Evolutionary conservation across 2,888 invertebrate genomes (phyloP).

Genomic region (Pammene aurita): DNA sequence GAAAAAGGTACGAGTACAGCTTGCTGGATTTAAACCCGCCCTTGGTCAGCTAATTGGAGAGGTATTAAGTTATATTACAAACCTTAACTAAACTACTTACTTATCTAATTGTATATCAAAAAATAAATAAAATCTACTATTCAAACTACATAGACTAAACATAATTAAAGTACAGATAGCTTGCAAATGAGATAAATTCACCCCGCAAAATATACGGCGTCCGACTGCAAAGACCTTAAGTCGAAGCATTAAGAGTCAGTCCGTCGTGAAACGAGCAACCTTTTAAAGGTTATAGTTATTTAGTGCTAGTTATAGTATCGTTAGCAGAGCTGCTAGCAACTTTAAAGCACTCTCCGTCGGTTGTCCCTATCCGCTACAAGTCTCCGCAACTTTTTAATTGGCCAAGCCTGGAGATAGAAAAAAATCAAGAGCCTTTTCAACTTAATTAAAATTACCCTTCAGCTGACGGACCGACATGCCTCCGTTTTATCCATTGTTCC

Average conservation of each 20-base stretch:
- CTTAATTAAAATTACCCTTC: slow-evolving; percentile 77
- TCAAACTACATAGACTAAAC: background rate
- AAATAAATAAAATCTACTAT: no score
- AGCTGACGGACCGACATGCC: slow-evolving; percentile 63
- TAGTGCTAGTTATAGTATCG: slow-evolving; percentile 48
- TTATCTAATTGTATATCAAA: background rate
- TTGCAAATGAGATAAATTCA: slow-evolving; percentile 23
- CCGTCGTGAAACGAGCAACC: background rate
- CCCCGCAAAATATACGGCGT: background rate
- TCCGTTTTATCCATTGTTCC: slow-evolving; percentile 54
- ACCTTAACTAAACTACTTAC: background rate
- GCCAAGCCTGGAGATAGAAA: slow-evolving; percentile 72
- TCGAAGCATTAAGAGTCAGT: background rate
- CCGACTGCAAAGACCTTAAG: slow-evolving; percentile 5
- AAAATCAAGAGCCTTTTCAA: slow-evolving; percentile 68
- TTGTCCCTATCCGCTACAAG: slow-evolving; percentile 68
- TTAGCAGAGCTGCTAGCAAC: slow-evolving; percentile 58
- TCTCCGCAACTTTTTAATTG: slow-evolving; percentile 77
- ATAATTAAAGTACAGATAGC: slow-evolving; percentile 11
- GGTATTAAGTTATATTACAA: no score
- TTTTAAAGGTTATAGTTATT: slow-evolving; percentile 44
- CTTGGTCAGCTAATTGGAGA: no score
- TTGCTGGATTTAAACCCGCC: no score
- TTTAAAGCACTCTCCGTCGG: slow-evolving; percentile 62
- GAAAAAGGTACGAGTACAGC: no score